Conservation (phyloP, 2,888 invertebrate species). For the Lepas anatifera region DNA sequence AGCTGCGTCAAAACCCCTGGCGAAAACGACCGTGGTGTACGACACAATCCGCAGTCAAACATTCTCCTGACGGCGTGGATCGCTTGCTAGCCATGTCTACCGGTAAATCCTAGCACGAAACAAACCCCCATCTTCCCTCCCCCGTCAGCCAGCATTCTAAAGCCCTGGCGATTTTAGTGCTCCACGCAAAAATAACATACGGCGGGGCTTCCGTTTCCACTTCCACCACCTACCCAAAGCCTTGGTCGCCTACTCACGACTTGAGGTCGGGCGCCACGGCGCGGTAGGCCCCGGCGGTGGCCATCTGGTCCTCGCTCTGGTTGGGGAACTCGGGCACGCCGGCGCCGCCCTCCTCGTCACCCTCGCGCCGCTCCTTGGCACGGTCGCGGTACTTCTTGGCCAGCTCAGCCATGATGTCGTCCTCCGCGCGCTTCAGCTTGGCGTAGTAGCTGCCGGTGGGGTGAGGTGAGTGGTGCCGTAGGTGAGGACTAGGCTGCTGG, state of each 20-base stretch:
- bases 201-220: no score
- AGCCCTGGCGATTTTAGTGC: no score
- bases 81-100: no score
- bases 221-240: no score
- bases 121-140: no score
- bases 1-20: conserved; percentile 62
- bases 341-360: conserved; percentile 33
- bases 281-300: conserved; percentile 71
- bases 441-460: conserved; percentile 60
- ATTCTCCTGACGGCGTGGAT: no score
- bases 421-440: conserved; percentile 84
- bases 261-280: conserved; percentile 95
- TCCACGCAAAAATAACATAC: no score
- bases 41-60: no score
- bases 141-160: no score
- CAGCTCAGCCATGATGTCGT: conserved; percentile 83
- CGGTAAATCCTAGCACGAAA: no score
- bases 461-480: no score
- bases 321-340: conserved; percentile 39
- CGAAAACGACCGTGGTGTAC: conserved; percentile 13
- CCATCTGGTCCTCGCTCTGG: conserved; percentile 67
- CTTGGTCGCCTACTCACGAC: conserved; percentile 49
- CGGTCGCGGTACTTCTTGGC: conserved; percentile 87
- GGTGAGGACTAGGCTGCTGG: no score
- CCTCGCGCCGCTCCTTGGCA: conserved; percentile 80